A percentile compares a stretch with the other conserved stretches of the same genome.
Conservation (phyloP, 2,113 vertebrate genomes). For the Anolis carolinensis region DNA sequence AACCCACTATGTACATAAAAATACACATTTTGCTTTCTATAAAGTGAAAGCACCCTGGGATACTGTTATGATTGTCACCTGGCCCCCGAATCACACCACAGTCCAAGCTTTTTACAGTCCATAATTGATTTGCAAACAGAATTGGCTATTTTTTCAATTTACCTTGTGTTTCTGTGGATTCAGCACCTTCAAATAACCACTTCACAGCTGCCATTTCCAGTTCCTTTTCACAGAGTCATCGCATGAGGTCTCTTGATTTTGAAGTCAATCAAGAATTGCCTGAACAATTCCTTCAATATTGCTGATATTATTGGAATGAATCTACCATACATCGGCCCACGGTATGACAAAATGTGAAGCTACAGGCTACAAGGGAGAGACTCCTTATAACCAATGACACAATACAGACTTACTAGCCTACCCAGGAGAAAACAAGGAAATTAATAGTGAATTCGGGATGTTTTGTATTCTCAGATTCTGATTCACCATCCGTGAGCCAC, state of each 20-base stretch:
- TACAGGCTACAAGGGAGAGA: background rate
- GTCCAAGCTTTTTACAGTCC: background rate
- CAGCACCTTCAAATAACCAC: background rate
- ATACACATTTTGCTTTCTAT: background rate
- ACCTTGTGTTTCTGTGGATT: conserved; percentile 6
- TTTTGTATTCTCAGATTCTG: background rate
- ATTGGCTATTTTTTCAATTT: background rate
- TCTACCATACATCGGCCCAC: background rate
- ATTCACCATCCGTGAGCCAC: conserved; percentile 35
- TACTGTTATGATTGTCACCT: too few species aligned
- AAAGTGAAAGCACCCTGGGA: background rate
- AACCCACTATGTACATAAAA: background rate
- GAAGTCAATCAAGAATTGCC: background rate
- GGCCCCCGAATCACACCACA: background rate
- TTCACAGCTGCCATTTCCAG: background rate
- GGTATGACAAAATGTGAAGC: background rate
- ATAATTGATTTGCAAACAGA: background rate
- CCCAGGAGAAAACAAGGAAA: background rate
- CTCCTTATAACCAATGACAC: background rate
- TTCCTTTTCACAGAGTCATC: background rate
- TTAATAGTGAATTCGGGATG: background rate
- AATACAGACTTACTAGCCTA: background rate
- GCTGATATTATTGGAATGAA: rapidly evolving
- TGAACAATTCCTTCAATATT: background rate
- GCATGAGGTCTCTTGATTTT: background rate